phyloP scores from a whole-genome alignment of 2,888 invertebrate species.

The Scaptomyza cyrtandrae region DNA sequence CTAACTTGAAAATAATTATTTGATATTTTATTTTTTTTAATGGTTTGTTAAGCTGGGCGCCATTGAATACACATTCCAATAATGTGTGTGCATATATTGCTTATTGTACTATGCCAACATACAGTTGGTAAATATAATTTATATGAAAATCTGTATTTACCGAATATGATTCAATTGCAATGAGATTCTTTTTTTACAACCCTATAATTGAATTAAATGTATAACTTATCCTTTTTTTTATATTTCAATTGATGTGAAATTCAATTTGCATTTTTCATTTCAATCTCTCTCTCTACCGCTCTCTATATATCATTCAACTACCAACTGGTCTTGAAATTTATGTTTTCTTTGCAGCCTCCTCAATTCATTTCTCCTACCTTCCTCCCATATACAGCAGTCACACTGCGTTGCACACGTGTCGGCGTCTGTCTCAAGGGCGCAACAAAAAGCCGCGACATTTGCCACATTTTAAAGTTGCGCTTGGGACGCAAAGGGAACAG shows the following conservation, averaged over 20 bases:
- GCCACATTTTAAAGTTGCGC: conserved; percentile 20
- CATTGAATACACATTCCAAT: neutral
- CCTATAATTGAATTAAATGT: neutral
- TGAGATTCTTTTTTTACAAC: neutral
- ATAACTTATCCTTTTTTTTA: conserved; percentile 31
- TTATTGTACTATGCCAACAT: neutral
- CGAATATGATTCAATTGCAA: neutral
- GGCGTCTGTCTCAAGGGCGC: conserved; percentile 59
- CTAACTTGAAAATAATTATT: conserved; percentile 1
- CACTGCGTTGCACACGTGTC: conserved; percentile 49
- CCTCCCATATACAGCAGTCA: neutral
- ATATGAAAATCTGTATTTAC: conserved; percentile 1
- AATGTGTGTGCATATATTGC: neutral
- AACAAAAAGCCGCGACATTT: conserved; percentile 31
- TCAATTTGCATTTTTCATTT: conserved; percentile 35
- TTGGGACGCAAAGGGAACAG: neutral
- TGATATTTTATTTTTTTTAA: neutral
- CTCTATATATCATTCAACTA: neutral
- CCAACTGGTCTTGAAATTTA: conserved; percentile 3
- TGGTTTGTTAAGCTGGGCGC: neutral
- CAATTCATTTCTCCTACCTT: neutral
- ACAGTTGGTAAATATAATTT: neutral
- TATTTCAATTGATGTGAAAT: conserved; percentile 20
- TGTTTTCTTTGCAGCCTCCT: conserved; percentile 12
- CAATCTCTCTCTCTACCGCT: neutral